phyloP scores from a whole-genome alignment of 2,113 vertebrate species.

The Platysteira castanea region DNA sequence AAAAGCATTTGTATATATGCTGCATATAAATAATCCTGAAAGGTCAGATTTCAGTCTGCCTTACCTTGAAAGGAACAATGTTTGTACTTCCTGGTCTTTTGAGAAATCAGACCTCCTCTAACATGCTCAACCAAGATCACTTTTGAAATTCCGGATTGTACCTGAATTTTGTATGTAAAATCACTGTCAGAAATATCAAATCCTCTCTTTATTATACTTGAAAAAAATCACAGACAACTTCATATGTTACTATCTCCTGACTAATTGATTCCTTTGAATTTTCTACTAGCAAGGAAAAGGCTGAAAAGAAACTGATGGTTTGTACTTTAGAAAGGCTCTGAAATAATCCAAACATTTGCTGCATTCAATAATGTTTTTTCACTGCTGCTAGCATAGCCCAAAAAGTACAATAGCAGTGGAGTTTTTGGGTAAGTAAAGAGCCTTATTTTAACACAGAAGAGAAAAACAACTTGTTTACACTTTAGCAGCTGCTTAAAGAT shows the following conservation, averaged over 20 bases:
- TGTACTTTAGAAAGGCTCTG: not conserved
- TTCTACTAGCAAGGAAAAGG: not conserved
- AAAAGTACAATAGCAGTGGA: not conserved
- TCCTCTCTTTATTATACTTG: not conserved
- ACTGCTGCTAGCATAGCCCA: not conserved
- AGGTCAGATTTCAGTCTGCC: not conserved
- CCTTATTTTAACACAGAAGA: not conserved
- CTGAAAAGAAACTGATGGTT: not conserved
- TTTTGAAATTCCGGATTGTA: not conserved
- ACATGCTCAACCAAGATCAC: not conserved
- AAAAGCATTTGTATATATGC: not conserved
- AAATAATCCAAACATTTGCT: not conserved
- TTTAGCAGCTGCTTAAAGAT: slow-evolving; percentile 43
- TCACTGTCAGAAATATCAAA: not conserved
- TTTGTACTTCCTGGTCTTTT: not conserved
- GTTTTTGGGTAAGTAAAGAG: not conserved
- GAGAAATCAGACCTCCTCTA: not conserved
- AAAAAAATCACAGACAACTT: not conserved
- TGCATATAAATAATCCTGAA: not conserved
- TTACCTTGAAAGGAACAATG: not conserved
- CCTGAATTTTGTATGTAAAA: not conserved
- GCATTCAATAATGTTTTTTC: not conserved
- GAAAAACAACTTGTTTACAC: slow-evolving; percentile 34
- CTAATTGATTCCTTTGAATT: not conserved
- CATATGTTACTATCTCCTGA: not conserved